A percentile compares a stretch with the other conserved stretches of the same genome.
Conservation (phyloP, 2,888 invertebrate species). For the Drosophila recens region DNA sequence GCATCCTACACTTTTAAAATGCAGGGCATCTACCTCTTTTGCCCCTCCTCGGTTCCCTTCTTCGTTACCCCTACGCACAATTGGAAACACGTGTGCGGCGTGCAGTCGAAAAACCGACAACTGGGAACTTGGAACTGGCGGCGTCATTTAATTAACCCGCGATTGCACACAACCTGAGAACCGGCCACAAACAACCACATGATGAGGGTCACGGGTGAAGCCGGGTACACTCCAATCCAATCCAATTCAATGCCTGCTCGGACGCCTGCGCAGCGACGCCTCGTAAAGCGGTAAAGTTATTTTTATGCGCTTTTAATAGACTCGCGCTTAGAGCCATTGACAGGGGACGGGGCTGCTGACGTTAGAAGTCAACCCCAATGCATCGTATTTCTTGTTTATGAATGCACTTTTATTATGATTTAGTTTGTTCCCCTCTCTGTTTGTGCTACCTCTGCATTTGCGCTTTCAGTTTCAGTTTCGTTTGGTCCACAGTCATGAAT, state of each 20-base stretch:
- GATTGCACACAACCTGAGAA: conserved; percentile 47
- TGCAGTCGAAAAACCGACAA: conserved; percentile 48
- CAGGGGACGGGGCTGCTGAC: conserved; percentile 1
- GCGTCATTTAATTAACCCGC: conserved; percentile 81
- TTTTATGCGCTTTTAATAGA: conserved; percentile 82
- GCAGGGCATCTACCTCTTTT: conserved; percentile 22
- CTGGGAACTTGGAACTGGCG: conserved; percentile 44
- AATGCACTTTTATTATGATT: conserved; percentile 80
- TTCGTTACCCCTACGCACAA: conserved; percentile 40
- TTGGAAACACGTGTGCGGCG: conserved; percentile 80
- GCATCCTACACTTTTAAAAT: conserved; percentile 44
- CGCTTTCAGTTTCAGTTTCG: conserved; percentile 42
- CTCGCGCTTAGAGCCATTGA: conserved; percentile 64
- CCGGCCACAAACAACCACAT: conserved; percentile 55
- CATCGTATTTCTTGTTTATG: conserved; percentile 81
- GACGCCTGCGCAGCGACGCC: conserved; percentile 48
- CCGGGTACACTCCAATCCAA: conserved; percentile 10
- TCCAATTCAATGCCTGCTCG: conserved; percentile 16
- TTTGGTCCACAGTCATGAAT: conserved; percentile 31
- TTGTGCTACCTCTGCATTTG: conserved; percentile 5
- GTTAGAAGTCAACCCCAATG: conserved; percentile 34
- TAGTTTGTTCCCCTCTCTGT: conserved; percentile 9
- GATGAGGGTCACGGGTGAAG: conserved; percentile 58
- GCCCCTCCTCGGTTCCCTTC: too few relatives aligned
- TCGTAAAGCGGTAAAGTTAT: conserved; percentile 74